Base-by-base conservation (phyloP, 2,888 invertebrate genomes). In the Apoderus coryli region DNA sequence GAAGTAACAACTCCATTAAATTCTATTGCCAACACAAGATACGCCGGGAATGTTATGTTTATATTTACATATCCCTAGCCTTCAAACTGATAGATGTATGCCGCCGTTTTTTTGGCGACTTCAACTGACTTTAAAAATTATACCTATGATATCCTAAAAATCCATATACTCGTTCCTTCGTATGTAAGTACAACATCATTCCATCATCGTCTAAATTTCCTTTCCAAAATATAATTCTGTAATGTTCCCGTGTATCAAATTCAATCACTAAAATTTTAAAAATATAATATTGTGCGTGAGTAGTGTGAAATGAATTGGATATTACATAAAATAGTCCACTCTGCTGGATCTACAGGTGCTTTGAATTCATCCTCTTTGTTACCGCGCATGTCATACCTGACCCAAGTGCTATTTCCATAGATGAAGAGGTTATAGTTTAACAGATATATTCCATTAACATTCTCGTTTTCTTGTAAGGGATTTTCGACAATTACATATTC, bases 401-500 rank as follows among this genome's bases (percentile, higher is more conserved):
- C 75, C 81, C 85, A 86, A 34, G 72, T 70, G 6, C 64, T 59
- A 6, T 71, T 70, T 0, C 86, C 85, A 49, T 80, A 81, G 28
- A 89, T 73, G 40, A 82, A 75, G 44, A 85, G 67, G 45, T 69
- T 72, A 28, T 75, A 69, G 50, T 79, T 76, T 27, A 76, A 60
- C 27, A 82, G 56, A 45, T 60, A 65, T 1, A 78, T 63, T 1
- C 80, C 80, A 14, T 62, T 63, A 1, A 84, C 72, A 13, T 63
- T 57, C 41, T 65, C 65, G 37, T 65, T 65, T 46, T 78, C 77
- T 7, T 74, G 67, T 10, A 90, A 63, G 1, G 88, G 88, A 52
- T 89, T 88, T 24, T 85, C 78, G 31, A 93, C 75, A 1, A 81
- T 70, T 7, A 82, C 69, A 48, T 81, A 88, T 58, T 96, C 95